Evolutionary conservation across 2,888 invertebrate species (phyloP).

Genomic region (Sympetrum striolatum): DNA sequence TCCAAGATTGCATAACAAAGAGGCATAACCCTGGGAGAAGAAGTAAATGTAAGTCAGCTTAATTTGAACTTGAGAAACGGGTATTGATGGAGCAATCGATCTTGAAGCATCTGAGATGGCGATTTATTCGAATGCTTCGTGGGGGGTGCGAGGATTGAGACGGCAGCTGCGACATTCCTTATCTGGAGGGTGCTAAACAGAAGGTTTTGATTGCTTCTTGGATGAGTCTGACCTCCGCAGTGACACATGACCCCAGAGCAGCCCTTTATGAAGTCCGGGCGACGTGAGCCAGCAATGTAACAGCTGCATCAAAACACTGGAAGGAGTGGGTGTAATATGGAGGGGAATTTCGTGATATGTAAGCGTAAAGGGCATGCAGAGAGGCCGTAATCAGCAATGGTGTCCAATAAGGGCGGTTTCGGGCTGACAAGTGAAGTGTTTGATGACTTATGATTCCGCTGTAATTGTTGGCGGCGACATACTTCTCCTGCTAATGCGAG

Average conservation of each 20-base stretch:
- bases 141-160: background rate
- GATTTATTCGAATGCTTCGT: no score
- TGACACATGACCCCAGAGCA: background rate
- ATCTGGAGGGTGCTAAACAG: conserved; percentile 8
- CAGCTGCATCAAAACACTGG: conserved; percentile 38
- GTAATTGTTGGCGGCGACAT: no score
- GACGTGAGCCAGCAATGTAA: conserved; percentile 40
- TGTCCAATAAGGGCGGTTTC: conserved; percentile 9
- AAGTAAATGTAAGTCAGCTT: no score
- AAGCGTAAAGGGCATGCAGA: background rate
- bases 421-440: conserved; percentile 30
- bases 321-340: background rate
- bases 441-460: conserved; percentile 30
- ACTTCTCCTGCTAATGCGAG: no score
- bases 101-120: no score
- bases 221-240: conserved; percentile 34
- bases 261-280: conserved; percentile 27
- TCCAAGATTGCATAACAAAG: no score
- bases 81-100: background rate
- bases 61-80: background rate
- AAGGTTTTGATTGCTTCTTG: conserved; percentile 34
- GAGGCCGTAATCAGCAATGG: conserved; percentile 22
- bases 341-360: conserved; percentile 11
- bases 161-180: background rate
- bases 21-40: no score